A percentile compares a stretch with the other conserved stretches of the same genome.
Evolutionary conservation across 2,113 vertebrate genomes (phyloP).

Genomic region (Macrotis lagotis): DNA sequence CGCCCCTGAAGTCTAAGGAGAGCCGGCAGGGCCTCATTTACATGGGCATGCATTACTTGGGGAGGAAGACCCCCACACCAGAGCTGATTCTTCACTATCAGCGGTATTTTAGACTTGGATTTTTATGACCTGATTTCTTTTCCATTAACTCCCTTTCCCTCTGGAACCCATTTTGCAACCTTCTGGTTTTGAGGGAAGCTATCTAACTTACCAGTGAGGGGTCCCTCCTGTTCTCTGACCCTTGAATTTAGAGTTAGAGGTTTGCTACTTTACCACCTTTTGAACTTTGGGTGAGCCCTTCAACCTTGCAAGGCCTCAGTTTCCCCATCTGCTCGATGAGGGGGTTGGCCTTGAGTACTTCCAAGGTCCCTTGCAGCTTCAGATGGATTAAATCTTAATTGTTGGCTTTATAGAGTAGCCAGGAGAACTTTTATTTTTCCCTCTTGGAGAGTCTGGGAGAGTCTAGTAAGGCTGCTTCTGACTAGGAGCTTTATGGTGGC

Average conservation of each 20-base stretch:
- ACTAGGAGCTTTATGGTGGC: neutral
- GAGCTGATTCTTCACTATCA: too few relatives aligned
- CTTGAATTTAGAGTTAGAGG: neutral
- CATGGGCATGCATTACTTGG: too few relatives aligned
- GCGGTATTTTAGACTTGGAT: too few relatives aligned
- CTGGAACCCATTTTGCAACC: too few relatives aligned
- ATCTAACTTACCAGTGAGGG: too few relatives aligned
- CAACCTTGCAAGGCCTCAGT: neutral
- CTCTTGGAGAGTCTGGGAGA: neutral
- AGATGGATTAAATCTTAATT: neutral
- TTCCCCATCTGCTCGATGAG: neutral
- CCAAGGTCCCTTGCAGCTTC: neutral
- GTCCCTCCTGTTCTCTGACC: neutral
- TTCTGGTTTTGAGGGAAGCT: too few relatives aligned
- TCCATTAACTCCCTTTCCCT: too few relatives aligned
- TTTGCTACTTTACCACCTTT: neutral
- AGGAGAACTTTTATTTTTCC: neutral
- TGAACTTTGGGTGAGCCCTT: neutral
- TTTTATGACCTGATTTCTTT: too few relatives aligned
- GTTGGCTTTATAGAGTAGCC: neutral
- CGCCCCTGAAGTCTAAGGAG: too few relatives aligned
- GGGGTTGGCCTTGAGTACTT: fast-evolving
- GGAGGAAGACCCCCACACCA: too few relatives aligned
- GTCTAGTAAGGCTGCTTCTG: neutral
- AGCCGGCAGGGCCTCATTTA: too few relatives aligned